phyloP scores from a whole-genome alignment of 2,113 vertebrate genomes.

The Carassius gibelio region DNA sequence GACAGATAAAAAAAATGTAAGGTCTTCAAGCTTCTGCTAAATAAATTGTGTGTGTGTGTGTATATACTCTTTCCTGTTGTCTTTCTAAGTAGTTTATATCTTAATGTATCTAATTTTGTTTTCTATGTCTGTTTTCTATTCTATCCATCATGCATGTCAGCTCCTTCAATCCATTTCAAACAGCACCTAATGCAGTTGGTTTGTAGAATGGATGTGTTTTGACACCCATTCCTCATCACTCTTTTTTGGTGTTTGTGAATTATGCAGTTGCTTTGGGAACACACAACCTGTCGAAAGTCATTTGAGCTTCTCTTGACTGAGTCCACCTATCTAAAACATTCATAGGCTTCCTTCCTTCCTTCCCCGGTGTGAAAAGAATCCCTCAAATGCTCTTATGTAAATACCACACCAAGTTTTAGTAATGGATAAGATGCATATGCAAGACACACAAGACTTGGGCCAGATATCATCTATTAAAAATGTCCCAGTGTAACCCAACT shows the following conservation, averaged over 20 bases:
- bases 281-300: constrained; percentile 3
- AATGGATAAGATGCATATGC: constrained; percentile 67
- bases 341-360: constrained; percentile 1
- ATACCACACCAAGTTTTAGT: constrained; percentile 60
- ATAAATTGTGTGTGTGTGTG: too few relatives aligned
- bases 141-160: neutral
- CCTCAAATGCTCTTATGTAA: constrained; percentile 62
- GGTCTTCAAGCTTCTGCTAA: too few relatives aligned
- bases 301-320: constrained; percentile 17
- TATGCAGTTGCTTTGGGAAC: constrained; percentile 43
- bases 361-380: constrained; percentile 47
- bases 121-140: too few relatives aligned
- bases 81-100: too few relatives aligned
- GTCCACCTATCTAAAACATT: constrained; percentile 25
- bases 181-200: neutral
- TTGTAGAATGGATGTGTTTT: constrained; percentile 12
- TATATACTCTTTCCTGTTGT: neutral
- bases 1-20: too few relatives aligned
- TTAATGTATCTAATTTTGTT: neutral
- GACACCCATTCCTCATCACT: constrained; percentile 11
- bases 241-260: constrained; percentile 37
- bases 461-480: constrained; percentile 77
- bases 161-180: neutral
- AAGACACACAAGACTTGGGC: constrained; percentile 47
- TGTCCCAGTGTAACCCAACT: constrained; percentile 72